Evolutionary conservation across 2,797 vertebrate species (phyloP).

Genomic region (Semotilus atromaculatus): DNA sequence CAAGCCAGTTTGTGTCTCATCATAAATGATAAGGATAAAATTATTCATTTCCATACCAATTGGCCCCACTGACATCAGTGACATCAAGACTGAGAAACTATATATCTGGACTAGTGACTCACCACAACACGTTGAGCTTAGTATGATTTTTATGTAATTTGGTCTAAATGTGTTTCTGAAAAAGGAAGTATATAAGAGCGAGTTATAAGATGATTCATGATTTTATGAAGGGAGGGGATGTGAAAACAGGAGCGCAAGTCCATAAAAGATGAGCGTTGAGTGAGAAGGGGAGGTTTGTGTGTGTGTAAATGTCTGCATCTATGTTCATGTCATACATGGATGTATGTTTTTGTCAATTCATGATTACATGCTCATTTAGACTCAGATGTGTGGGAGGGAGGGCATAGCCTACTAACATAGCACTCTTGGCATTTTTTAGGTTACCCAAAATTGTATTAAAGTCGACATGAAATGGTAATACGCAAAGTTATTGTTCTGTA

Average conservation of each 20-base stretch:
- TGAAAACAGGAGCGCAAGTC: constrained; percentile 5
- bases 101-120: constrained; percentile 24
- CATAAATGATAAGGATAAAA: constrained; percentile 7
- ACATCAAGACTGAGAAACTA: background rate
- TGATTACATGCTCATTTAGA: background rate
- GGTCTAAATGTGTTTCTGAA: constrained; percentile 13
- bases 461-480: no score
- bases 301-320: constrained; percentile 8
- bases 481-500: no score
- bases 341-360: background rate
- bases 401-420: no score
- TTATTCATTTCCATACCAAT: background rate
- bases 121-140: background rate
- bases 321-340: constrained; percentile 3
- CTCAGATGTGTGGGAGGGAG: background rate
- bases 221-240: constrained; percentile 7
- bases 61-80: background rate
- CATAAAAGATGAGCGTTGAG: constrained; percentile 37
- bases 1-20: constrained; percentile 1
- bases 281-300: background rate
- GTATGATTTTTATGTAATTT: constrained; percentile 31
- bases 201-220: constrained; percentile 21
- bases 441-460: no score
- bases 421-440: no score
- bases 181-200: constrained; percentile 1